phyloP scores from a whole-genome alignment of 2,113 vertebrate species.

The Sceloporus tristichus region DNA sequence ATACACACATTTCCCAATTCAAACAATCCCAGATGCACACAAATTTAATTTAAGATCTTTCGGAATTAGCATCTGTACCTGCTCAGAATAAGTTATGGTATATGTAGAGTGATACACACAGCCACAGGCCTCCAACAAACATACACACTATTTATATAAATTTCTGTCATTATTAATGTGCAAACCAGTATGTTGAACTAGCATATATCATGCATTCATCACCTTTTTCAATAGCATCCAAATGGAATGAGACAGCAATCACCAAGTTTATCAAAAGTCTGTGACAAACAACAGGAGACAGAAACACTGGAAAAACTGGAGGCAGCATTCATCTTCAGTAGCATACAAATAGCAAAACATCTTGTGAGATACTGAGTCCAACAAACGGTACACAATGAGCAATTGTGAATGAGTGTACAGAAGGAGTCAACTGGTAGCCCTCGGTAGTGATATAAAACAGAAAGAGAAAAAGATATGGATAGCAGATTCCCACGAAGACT shows the following conservation, averaged over 20 bases:
- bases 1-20: too few relatives aligned
- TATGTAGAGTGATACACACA: background rate
- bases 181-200: background rate
- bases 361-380: background rate
- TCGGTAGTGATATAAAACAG: background rate
- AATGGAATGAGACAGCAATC: background rate
- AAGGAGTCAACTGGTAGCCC: background rate
- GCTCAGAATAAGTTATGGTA: background rate
- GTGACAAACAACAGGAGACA: background rate
- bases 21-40: too few relatives aligned
- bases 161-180: background rate
- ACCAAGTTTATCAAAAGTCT: background rate
- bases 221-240: background rate
- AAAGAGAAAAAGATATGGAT: background rate
- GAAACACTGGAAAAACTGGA: background rate
- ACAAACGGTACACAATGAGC: background rate
- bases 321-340: background rate
- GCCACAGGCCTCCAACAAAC: too few relatives aligned
- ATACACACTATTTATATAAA: background rate
- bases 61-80: too few relatives aligned
- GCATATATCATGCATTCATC: background rate
- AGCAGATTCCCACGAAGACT: too few relatives aligned
- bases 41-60: too few relatives aligned
- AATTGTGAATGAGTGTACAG: background rate
- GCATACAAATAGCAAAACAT: background rate